These are phyloP conservation scores for Connochaetes taurinus DNA, from an alignment of 2,113 vertebrate species.

Conservation along the genomic window DNA sequence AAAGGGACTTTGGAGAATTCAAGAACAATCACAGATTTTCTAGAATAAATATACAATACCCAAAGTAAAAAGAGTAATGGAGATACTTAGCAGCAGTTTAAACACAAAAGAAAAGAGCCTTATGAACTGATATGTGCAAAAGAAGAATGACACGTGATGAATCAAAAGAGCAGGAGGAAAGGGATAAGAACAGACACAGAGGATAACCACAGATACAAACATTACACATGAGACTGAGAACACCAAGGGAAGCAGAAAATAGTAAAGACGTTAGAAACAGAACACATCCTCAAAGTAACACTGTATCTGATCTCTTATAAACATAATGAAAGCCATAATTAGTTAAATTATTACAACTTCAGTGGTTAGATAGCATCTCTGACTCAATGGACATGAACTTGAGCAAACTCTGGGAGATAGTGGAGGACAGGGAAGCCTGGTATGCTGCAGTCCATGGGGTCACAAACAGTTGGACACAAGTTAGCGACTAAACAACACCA, in stretches of 20 bases:
- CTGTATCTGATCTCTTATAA: neutral
- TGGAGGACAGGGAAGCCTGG: neutral
- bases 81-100: neutral
- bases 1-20: neutral
- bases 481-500: fast-evolving
- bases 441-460: neutral
- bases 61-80: neutral
- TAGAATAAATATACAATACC: neutral
- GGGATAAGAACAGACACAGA: neutral
- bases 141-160: neutral
- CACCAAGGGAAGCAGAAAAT: neutral
- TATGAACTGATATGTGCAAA: neutral
- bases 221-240: neutral
- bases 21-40: neutral
- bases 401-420: neutral
- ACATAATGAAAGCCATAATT: neutral
- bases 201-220: neutral
- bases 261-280: neutral
- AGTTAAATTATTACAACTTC: neutral
- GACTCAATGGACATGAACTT: neutral
- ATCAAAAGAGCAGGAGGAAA: neutral
- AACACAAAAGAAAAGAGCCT: neutral
- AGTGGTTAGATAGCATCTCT: neutral
- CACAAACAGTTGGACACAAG: neutral
- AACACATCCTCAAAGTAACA: neutral